A percentile compares a stretch with the other conserved stretches of the same genome.
phyloP scores from a whole-genome alignment of 2,113 vertebrate species.

The Heterotilapia buettikoferi region DNA sequence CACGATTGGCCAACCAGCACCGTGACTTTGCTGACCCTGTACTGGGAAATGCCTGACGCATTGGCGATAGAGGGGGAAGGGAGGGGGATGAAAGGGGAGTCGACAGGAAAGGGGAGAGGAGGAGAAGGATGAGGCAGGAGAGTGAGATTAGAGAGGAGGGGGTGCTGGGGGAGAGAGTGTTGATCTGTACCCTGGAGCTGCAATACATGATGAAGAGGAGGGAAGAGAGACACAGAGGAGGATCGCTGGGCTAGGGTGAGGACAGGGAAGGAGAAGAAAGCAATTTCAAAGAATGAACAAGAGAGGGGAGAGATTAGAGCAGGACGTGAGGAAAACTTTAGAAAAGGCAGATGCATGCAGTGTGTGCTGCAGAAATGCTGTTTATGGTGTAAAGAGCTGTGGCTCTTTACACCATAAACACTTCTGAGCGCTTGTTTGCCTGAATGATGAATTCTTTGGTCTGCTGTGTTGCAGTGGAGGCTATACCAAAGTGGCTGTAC shows the following conservation, averaged over 20 bases:
- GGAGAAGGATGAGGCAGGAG: constrained; percentile 2
- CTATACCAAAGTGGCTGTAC: background rate
- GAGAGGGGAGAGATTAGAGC: background rate
- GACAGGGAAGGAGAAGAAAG: background rate
- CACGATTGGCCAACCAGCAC: constrained; percentile 15
- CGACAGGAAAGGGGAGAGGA: background rate
- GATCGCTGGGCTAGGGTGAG: background rate
- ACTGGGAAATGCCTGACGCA: background rate
- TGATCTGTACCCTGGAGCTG: constrained; percentile 2
- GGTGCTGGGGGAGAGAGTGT: background rate
- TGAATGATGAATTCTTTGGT: background rate
- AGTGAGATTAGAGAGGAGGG: constrained; percentile 20
- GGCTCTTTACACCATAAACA: background rate
- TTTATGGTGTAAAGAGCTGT: background rate
- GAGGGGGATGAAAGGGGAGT: constrained; percentile 11
- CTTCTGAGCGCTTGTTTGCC: background rate
- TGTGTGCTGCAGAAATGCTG: background rate
- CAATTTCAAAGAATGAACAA: background rate
- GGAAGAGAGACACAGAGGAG: background rate
- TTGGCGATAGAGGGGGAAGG: background rate
- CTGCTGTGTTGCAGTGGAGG: background rate
- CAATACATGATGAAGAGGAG: background rate
- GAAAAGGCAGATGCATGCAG: background rate
- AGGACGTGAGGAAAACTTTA: background rate
- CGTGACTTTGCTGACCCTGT: constrained; percentile 16